A percentile compares a stretch with the other conserved stretches of the same genome.
Evolutionary conservation across 2,113 vertebrate species (phyloP).

Genomic region (Salvelinus namaycush): DNA sequence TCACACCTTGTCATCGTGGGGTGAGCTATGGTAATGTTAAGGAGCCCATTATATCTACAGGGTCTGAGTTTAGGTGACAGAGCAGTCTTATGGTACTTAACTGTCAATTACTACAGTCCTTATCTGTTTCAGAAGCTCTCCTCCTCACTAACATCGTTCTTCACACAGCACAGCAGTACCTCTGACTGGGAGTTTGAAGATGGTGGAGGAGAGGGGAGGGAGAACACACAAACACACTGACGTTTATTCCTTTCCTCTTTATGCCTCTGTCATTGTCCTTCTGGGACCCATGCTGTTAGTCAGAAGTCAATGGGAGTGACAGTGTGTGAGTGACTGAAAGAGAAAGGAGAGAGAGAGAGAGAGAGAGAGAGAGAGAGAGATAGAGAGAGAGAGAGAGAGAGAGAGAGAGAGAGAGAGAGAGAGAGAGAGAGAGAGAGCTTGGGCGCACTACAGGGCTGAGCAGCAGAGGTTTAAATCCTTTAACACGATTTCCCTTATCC

Average conservation of each 20-base stretch:
- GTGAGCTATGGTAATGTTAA: background rate
- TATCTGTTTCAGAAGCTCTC: background rate
- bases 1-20: background rate
- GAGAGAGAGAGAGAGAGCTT: constrained; percentile 35
- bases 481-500: constrained; percentile 77
- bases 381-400: no score
- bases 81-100: background rate
- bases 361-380: constrained; percentile 25
- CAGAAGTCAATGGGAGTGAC: constrained; percentile 40
- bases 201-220: background rate
- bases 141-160: no score
- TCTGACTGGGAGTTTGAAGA: background rate
- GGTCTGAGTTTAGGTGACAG: background rate
- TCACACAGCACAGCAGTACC: background rate
- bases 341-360: constrained; percentile 19
- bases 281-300: constrained; percentile 40
- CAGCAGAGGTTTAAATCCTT: constrained; percentile 73
- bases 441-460: constrained; percentile 59
- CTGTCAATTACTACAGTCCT: no score
- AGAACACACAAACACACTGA: background rate
- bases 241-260: constrained; percentile 3
- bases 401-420: background rate
- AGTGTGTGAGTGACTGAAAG: constrained; percentile 26
- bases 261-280: constrained; percentile 28
- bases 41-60: background rate